Evolutionary conservation across 2,797 vertebrate species (phyloP), one percentile per base, ranked within the genome.

Genomic region (Cyprinella venusta): DNA sequence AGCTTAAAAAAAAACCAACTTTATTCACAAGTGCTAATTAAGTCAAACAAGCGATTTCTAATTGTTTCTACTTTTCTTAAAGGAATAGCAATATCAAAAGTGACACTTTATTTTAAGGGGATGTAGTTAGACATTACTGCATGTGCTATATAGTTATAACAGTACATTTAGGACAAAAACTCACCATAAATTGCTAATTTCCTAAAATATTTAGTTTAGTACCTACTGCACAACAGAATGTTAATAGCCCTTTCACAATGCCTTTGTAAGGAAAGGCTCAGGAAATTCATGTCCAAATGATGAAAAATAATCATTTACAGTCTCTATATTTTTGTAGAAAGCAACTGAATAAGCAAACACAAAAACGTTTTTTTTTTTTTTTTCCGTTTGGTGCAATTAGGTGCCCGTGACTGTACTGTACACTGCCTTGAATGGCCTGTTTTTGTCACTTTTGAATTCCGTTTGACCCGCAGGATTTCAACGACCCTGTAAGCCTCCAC

Each of bases 391-490:
- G 45, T 10, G 18, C 42, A 63, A 76, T 81, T 54, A 70, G 40
- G 40, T 24, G 13, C 19, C 33, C 13, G 15, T 15, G 21, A n/a
- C 56, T 79, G 38, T 48, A 26, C 59, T 15, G 59, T 63, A 5
- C 16, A 50, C n/a, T 59, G 40, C 70, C 75, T 63, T 78, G 15
- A 67, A 78, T 72, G 50, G 70, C 56, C 48, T 75, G 65, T 75
- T 54, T 65, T 16, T 65, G 69, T 85, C 48, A 64, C n/a, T 69
- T 69, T 16, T 21, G n/a, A 72, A 50, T 26, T 19, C 33, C 18
- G 16, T 54, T 79, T 71, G 13, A 79, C 68, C 75, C 50, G 74
- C 36, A 82, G n/a, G 48, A 79, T 36, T 71, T 72, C 18, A 80
- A 30, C 24, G 8, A 52, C 61, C 78, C 16, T 24, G 78, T 68